Base-by-base conservation (phyloP, 2,113 vertebrate species). In the Saccopteryx leptura region DNA sequence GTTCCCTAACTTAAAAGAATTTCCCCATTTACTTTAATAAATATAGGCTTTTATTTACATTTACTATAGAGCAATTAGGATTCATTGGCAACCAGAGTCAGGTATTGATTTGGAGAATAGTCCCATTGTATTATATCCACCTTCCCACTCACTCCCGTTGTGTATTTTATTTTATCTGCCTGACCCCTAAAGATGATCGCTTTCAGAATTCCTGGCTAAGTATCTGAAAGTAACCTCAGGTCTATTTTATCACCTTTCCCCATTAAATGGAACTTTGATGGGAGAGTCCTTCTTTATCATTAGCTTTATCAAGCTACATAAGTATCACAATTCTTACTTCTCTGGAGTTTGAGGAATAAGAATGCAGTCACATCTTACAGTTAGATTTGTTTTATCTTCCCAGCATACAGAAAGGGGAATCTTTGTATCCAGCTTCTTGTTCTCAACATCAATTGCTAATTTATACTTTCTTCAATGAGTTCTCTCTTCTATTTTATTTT, bases 371-470 rank as follows among this genome's bases (percentile, higher is more conserved):
- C 21, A 75, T 33, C 18, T 0, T 60, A 50, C 2, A 63, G 4
- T 63, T 66, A 83, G 52, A 74, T 56, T 52, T 52, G 21, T n/a
- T 54, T 65, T 93, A 61, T 83, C 19, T 80, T 84, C 9, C 58
- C 39, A 74, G 10, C n/a, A n/a, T 63, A 91, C 23, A 92, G 19
- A 83, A 79, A 76, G 31, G 2, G 39, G 2, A 74, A 69, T 69
- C 23, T 52, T 46, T 88, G 23, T 28, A 74, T 8, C 7, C 0
- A 14, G 9, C 6, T 90, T 92, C 39, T 81, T 76, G 28, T 28
- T 94, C 14, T 86, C 19, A 88, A 88, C n/a, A 89, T 72, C 15
- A 74, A 61, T 80, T 81, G 39, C 12, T 92, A 75, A 80, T 58
- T 19, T 85, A 71, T 11, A 4, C 11, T 76, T 71, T 89, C 79